phyloP scores from a whole-genome alignment of 2,113 vertebrate genomes.

The Marcusenius ussheri region DNA sequence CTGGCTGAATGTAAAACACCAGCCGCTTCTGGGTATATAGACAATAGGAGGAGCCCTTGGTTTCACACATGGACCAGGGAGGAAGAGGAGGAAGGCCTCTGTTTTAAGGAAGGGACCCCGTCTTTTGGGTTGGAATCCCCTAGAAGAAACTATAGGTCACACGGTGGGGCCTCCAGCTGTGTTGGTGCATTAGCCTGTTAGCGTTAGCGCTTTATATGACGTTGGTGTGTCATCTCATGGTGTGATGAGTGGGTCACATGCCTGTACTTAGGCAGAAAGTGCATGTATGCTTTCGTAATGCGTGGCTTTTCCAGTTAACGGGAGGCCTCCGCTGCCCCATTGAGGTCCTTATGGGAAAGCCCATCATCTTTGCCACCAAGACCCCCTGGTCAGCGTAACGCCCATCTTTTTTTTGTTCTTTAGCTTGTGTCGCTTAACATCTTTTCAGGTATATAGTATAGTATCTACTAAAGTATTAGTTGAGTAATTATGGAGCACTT shows the following conservation, averaged over 20 bases:
- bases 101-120: not conserved
- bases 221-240: not conserved
- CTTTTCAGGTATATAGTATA: not conserved
- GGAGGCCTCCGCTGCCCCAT: not conserved
- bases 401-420: not conserved
- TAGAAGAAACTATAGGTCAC: too few species aligned
- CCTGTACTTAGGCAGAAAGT: too few species aligned
- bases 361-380: not conserved
- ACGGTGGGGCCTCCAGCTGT: too few species aligned
- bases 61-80: not conserved
- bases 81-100: not conserved
- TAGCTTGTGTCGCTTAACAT: not conserved
- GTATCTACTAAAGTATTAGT: not conserved
- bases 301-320: not conserved
- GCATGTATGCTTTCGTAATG: not conserved
- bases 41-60: not conserved
- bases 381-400: not conserved
- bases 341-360: not conserved
- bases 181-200: too few species aligned
- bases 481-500: not conserved
- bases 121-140: not conserved
- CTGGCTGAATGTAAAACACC: constrained; percentile 25
- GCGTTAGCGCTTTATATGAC: too few species aligned
- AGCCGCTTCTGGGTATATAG: not conserved
- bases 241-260: not conserved